Evolutionary conservation across 2,888 invertebrate species (phyloP), one percentile per base, ranked within the genome.

Genomic region (Hoplodrina blanda): DNA sequence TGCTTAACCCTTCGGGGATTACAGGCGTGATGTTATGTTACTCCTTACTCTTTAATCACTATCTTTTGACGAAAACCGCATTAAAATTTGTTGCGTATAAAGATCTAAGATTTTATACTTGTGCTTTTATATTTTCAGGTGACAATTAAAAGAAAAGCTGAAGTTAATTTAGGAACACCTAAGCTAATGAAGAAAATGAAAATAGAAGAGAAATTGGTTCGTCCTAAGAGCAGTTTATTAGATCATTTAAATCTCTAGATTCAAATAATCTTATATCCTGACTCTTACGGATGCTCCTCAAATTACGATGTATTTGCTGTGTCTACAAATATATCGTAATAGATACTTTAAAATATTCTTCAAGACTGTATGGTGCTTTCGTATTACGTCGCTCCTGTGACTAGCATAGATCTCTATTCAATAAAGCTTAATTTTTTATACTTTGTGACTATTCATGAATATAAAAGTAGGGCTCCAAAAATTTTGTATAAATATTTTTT

Each of bases 111-210:
- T n/a, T n/a, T n/a, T n/a, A n/a, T n/a, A 56, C 11, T n/a, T n/a
- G 11, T 13, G 11, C 20, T 59, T 63, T 50, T 74, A 46, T 77
- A 62, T 49, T 91, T 90, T 10, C 90, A 96, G 96, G 89, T 91
- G 30, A 90, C 83, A 44, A 76, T 91, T 10, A 97, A 97, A 90
- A 91, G 97, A 62, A 97, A 96, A 90, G 94, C 95, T 20, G 91
- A 93, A 25, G 78, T 83, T 25, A 91, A 90, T 65, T 76, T 87
- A 2, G 93, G 92, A 7, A 96, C 96, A 2, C 96, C 95, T 10
- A 91, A 91, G 64, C 87, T 95, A 10, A 92, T 96, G 46, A 96
- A 96, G 89, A 93, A 95, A 89, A 92, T 96, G 87, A 95, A 92
- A 87, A 91, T 91, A 67, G 92, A 93, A 81, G 94, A 94, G 19